These are phyloP conservation scores for Ahaetulla prasina DNA, from an alignment of 2,113 vertebrate genomes.

Conservation along the genomic window DNA sequence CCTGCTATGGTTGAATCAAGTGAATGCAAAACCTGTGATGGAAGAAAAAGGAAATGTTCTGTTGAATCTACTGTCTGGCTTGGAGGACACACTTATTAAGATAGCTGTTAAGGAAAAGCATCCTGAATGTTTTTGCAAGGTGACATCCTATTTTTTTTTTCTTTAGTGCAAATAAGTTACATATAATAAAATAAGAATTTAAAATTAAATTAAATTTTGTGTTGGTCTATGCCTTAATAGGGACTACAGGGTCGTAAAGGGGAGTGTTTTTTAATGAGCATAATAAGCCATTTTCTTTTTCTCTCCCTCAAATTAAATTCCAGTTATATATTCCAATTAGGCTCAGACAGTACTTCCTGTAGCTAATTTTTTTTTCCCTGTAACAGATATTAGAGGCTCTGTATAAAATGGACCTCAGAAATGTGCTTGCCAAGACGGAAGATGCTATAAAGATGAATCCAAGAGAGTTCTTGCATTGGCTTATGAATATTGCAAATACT, in stretches of 20 bases:
- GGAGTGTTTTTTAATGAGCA: background rate
- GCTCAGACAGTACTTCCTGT: background rate
- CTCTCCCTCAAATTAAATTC: background rate
- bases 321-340: background rate
- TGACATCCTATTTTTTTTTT: constrained; percentile 40
- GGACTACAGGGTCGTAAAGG: background rate
- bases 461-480: constrained; percentile 74
- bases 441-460: constrained; percentile 61
- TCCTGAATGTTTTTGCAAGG: constrained; percentile 85
- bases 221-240: background rate
- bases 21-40: constrained; percentile 29
- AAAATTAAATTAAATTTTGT: background rate
- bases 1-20: constrained; percentile 64
- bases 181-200: background rate
- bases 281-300: background rate
- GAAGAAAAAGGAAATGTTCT: constrained; percentile 27
- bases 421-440: constrained; percentile 72
- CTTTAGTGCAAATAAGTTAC: background rate
- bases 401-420: constrained; percentile 65
- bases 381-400: constrained; percentile 81
- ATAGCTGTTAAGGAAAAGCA: constrained; percentile 81
- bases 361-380: background rate
- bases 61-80: constrained; percentile 58
- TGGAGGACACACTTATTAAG: constrained; percentile 68
- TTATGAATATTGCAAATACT: constrained; percentile 68